Conservation (phyloP, 2,113 vertebrate species). For the Lasiurus cinereus region DNA sequence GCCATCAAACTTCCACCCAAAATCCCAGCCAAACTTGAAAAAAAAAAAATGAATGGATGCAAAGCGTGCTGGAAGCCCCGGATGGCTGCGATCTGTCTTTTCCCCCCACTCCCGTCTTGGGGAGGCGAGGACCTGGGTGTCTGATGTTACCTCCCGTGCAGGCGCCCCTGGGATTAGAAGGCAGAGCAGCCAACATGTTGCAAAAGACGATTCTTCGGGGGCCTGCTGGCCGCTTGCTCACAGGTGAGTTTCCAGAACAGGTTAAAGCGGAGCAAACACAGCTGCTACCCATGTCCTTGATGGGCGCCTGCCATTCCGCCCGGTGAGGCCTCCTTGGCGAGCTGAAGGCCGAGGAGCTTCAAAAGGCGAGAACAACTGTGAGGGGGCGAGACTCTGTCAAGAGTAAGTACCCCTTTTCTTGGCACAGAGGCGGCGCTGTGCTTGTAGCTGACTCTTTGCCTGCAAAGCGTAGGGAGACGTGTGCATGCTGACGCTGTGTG, state of each 20-base stretch:
- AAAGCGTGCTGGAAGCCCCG: slow-evolving; percentile 43
- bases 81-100: neutral
- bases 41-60: neutral
- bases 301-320: neutral
- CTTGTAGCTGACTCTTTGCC: neutral
- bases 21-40: neutral
- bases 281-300: neutral
- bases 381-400: neutral
- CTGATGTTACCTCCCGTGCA: neutral
- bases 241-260: neutral
- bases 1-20: neutral
- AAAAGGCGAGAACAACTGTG: neutral
- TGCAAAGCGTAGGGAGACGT: neutral
- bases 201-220: neutral
- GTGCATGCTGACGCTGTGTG: rapidly evolving
- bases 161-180: neutral
- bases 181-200: neutral
- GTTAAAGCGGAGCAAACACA: neutral
- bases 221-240: neutral
- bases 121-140: neutral
- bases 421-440: neutral
- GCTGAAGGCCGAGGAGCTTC: neutral
- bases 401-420: neutral
- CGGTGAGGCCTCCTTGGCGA: neutral
- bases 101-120: neutral